Percentiles rank a stretch among this genome's conserved stretches.
Evolutionary conservation across 2,113 vertebrate species (phyloP).

Genomic region (Vombatus ursinus): DNA sequence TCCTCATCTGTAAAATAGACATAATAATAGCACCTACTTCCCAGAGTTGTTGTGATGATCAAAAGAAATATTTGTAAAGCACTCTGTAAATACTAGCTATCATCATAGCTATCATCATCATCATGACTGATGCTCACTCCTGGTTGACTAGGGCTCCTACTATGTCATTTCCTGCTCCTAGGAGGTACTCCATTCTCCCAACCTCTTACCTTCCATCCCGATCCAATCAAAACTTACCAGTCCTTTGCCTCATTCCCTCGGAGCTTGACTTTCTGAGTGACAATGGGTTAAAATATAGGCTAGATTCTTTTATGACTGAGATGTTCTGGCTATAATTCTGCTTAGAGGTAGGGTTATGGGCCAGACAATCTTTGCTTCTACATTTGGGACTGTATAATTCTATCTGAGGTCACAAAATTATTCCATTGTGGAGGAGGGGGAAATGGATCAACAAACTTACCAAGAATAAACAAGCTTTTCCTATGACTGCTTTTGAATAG

Average conservation of each 20-base stretch:
- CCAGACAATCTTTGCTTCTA: constrained; percentile 5
- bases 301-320: not conserved
- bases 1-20: not conserved
- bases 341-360: not conserved
- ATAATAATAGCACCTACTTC: not conserved
- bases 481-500: not conserved
- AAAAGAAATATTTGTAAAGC: not conserved
- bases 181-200: not conserved
- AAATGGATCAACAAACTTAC: not conserved
- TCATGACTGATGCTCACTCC: not conserved
- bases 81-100: not conserved
- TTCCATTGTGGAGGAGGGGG: not conserved
- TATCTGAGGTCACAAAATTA: not conserved
- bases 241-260: too few species aligned
- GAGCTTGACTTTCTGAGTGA: not conserved
- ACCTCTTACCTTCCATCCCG: not conserved
- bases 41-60: not conserved
- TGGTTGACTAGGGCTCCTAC: not conserved
- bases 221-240: too few species aligned
- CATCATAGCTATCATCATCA: not conserved
- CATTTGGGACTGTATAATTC: constrained; percentile 11
- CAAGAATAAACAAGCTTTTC: not conserved
- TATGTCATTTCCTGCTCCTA: not conserved
- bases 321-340: constrained; percentile 1
- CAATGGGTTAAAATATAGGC: constrained; percentile 12